Conservation (phyloP, 2,113 vertebrate species). For the Zosterops lateralis region DNA sequence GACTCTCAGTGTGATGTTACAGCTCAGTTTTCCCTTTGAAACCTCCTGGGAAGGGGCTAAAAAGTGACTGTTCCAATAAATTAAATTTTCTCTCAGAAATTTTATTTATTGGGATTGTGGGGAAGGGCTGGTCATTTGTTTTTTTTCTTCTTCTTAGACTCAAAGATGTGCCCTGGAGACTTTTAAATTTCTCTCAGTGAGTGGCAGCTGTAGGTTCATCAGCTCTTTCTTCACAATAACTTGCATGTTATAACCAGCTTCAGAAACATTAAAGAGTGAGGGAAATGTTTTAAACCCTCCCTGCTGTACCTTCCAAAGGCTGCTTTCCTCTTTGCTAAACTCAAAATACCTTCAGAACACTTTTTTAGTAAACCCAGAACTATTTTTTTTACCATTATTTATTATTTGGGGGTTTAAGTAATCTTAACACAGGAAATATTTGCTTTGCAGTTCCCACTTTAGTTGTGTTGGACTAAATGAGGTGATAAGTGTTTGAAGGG, state of each 20-base stretch:
- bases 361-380: not conserved
- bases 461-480: not conserved
- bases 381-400: not conserved
- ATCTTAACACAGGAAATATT: not conserved
- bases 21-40: not conserved
- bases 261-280: not conserved
- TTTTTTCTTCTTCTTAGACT: not conserved
- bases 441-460: not conserved
- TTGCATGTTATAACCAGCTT: slow-evolving; percentile 18
- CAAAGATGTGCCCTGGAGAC: not conserved
- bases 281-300: not conserved
- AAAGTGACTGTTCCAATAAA: not conserved
- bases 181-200: not conserved
- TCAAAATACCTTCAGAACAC: not conserved
- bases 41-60: not conserved
- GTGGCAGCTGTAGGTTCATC: not conserved
- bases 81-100: not conserved
- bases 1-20: not conserved
- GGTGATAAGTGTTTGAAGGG: not conserved
- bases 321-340: slow-evolving; percentile 3
- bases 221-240: not conserved
- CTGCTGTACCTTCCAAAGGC: not conserved
- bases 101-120: not conserved
- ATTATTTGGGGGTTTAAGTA: not conserved
- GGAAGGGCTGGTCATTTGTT: not conserved